A percentile compares a stretch with the other conserved stretches of the same genome.
These are phyloP conservation scores for Molanna angustata DNA, from an alignment of 2,888 invertebrate genomes.

Conservation along the genomic window DNA sequence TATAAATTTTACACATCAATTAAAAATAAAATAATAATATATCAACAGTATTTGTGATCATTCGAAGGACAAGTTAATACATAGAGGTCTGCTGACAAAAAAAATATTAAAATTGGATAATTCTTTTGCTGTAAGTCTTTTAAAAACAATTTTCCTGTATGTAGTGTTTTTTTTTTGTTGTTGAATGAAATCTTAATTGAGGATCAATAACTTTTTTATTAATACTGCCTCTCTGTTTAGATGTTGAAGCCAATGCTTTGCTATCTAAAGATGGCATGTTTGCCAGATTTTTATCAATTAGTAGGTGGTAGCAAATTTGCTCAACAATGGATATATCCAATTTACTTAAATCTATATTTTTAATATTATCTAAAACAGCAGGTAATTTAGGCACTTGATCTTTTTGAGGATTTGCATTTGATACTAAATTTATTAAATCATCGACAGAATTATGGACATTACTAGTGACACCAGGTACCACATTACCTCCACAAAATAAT, in stretches of 20 bases:
- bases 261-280: conserved; percentile 1
- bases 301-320: not conserved
- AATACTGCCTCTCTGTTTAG: not conserved
- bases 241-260: not conserved
- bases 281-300: not conserved
- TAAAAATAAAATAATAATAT: not conserved
- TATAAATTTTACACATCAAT: too few relatives aligned
- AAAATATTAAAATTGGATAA: not conserved
- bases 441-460: not conserved
- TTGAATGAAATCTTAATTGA: not conserved
- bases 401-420: conserved; percentile 1
- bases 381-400: not conserved
- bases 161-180: not conserved
- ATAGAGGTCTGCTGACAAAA: not conserved
- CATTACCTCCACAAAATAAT: not conserved
- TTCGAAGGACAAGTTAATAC: conserved; percentile 1
- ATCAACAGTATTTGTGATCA: conserved; percentile 5
- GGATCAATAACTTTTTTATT: conserved; percentile 1
- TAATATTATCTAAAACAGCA: not conserved
- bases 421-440: not conserved
- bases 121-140: not conserved
- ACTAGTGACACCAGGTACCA: not conserved
- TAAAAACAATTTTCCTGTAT: not conserved
- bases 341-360: not conserved
- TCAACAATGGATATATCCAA: not conserved